These are phyloP conservation scores for Choreutis nemorana DNA, from an alignment of 2,888 invertebrate species.

Conservation along the genomic window DNA sequence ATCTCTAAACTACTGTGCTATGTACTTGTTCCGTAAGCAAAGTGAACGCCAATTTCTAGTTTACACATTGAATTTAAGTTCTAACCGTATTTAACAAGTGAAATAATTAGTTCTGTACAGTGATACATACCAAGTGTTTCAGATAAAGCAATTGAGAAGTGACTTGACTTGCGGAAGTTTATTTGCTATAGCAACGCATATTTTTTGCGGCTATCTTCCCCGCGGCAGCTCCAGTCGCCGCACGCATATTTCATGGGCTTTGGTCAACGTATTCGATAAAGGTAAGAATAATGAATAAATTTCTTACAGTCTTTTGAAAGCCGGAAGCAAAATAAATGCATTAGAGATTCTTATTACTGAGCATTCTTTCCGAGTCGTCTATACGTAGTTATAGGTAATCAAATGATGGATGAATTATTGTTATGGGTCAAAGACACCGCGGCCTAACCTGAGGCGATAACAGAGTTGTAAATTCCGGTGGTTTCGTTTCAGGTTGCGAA, in stretches of 20 bases:
- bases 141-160: too few relatives aligned
- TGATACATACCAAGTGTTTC: slow-evolving; percentile 24
- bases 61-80: slow-evolving; percentile 41
- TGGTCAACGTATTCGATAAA: slow-evolving; percentile 30
- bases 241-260: slow-evolving; percentile 40
- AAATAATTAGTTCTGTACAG: slow-evolving; percentile 31
- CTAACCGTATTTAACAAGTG: slow-evolving; percentile 37
- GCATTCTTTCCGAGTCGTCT: slow-evolving; percentile 52
- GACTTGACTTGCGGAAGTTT: slow-evolving; percentile 62
- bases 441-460: slow-evolving; percentile 36
- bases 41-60: slow-evolving; percentile 37
- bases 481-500: slow-evolving; percentile 51
- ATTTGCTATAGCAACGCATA: slow-evolving; percentile 57
- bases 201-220: slow-evolving; percentile 52
- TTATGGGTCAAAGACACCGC: slow-evolving; percentile 59
- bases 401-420: slow-evolving; percentile 53
- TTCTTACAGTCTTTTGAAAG: too few relatives aligned
- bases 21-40: slow-evolving; percentile 39
- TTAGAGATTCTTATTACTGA: too few relatives aligned
- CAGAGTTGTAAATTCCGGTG: slow-evolving; percentile 31
- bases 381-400: slow-evolving; percentile 29
- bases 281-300: too few relatives aligned
- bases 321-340: too few relatives aligned
- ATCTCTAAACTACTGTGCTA: slow-evolving; percentile 61
- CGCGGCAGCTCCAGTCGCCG: slow-evolving; percentile 31